phyloP scores from a whole-genome alignment of 2,113 vertebrate genomes.

The Rissa tridactyla region DNA sequence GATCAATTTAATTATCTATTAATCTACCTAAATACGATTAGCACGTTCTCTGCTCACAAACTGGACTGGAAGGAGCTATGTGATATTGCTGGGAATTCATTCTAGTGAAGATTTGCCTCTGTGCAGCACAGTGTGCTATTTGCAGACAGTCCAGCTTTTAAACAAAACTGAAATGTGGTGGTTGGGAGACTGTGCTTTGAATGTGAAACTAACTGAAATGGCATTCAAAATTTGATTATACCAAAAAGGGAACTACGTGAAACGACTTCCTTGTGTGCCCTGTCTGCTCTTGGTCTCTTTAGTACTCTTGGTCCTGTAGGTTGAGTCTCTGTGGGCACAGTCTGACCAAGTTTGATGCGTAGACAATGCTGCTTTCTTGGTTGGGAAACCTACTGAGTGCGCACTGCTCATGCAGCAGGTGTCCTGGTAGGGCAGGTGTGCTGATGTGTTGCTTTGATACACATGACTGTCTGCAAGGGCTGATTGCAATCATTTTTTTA shows the following conservation, averaged over 20 bases:
- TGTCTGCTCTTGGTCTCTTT: background rate
- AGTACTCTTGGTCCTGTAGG: background rate
- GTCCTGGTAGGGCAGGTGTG: background rate
- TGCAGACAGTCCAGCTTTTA: background rate
- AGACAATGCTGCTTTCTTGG: background rate
- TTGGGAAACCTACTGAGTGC: background rate
- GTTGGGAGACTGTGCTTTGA: background rate
- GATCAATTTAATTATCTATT: background rate
- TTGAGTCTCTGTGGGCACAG: background rate
- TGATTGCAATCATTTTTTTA: background rate
- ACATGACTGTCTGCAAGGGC: background rate
- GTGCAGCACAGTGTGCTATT: background rate
- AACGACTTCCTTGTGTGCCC: background rate
- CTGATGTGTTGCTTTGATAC: background rate
- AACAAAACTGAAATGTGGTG: background rate
- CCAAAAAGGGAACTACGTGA: background rate
- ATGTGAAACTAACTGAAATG: background rate
- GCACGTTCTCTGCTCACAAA: background rate
- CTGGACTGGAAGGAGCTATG: background rate
- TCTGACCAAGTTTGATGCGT: fast-evolving
- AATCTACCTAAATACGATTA: background rate
- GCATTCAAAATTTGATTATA: background rate
- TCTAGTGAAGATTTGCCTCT: background rate
- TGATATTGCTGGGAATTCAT: background rate
- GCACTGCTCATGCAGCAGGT: background rate